Evolutionary conservation across 2,797 vertebrate genomes (phyloP).

Genomic region (Zonotrichia albicollis): DNA sequence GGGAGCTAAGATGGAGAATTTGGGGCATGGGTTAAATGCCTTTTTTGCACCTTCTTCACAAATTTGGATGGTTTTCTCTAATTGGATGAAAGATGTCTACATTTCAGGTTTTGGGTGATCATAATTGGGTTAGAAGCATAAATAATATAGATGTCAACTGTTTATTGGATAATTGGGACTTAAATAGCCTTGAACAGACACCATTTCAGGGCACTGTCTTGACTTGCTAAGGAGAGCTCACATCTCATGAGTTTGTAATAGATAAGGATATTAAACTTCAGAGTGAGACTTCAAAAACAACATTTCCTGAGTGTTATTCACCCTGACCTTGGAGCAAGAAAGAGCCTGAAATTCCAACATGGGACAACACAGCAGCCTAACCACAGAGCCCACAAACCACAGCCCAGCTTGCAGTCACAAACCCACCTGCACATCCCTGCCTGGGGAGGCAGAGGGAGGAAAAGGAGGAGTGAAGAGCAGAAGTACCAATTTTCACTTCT

Average conservation of each 20-base stretch:
- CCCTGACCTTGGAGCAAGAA: not conserved
- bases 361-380: not conserved
- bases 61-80: not conserved
- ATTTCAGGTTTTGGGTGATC: not conserved
- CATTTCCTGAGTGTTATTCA: not conserved
- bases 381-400: accelerated
- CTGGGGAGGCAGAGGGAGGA: not conserved
- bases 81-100: not conserved
- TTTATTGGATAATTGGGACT: not conserved
- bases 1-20: not conserved
- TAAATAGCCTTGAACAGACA: not conserved
- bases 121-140: not conserved
- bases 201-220: not conserved
- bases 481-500: not conserved
- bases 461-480: not conserved
- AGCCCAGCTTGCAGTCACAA: not conserved
- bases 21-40: accelerated
- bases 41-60: not conserved
- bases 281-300: not conserved
- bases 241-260: not conserved
- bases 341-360: not conserved
- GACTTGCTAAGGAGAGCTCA: not conserved
- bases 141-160: not conserved
- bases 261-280: not conserved
- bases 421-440: not conserved